These are phyloP conservation scores for Mongoloraphidia duomilia DNA, from an alignment of 2,888 invertebrate genomes.

Conservation along the genomic window DNA sequence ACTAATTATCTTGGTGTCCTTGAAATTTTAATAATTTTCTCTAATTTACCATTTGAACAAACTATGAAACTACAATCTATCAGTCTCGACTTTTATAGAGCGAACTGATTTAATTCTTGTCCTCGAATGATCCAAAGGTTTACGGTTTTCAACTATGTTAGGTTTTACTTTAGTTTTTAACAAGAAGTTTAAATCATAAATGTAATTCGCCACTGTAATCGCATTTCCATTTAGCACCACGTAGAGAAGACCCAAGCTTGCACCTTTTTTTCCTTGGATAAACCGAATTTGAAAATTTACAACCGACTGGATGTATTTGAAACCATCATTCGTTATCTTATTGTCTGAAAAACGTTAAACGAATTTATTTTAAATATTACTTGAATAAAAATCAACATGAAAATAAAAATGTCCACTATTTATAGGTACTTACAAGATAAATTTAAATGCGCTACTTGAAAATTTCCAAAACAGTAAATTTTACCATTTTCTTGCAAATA, in stretches of 20 bases:
- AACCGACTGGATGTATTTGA: background rate
- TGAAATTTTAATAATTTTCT: no score
- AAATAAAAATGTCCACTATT: background rate
- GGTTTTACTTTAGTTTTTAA: background rate
- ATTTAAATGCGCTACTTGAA: slow-evolving; percentile 23
- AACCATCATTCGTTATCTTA: background rate
- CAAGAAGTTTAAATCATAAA: background rate
- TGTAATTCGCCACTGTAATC: no score
- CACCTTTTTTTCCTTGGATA: no score
- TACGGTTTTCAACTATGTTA: no score
- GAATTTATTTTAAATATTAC: background rate
- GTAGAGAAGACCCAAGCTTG: background rate
- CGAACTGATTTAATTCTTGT: no score
- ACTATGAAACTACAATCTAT: no score
- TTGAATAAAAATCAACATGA: no score
- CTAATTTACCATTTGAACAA: no score
- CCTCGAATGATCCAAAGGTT: no score
- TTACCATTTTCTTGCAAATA: slow-evolving; percentile 18
- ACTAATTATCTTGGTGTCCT: no score
- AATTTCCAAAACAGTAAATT: slow-evolving; percentile 24
- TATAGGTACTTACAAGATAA: slow-evolving; percentile 22
- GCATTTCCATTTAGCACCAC: background rate
- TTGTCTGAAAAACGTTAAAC: background rate
- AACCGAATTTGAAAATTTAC: background rate
- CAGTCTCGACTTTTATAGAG: no score